Evolutionary conservation across 2,888 invertebrate species (phyloP).

Genomic region (Chrysomela aeneicollis): DNA sequence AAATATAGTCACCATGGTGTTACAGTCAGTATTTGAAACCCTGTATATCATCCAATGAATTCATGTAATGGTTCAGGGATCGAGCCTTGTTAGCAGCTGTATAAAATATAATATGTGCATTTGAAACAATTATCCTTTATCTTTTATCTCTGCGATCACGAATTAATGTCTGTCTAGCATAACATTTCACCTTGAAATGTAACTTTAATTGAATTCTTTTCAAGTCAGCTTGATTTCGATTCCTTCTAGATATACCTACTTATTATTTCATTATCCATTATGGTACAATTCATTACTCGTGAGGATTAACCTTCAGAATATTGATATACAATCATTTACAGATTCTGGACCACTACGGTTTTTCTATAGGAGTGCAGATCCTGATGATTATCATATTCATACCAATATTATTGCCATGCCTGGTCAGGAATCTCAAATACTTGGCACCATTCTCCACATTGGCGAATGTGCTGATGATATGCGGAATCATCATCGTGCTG

Average conservation of each 20-base stretch:
- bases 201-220: no score
- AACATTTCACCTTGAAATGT: background rate
- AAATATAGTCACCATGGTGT: no score
- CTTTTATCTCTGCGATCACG: no score
- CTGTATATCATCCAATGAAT: no score
- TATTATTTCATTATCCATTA: background rate
- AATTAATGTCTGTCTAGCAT: background rate
- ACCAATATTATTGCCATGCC: conserved; percentile 76
- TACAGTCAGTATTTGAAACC: no score
- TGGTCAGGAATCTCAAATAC: conserved; percentile 79
- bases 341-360: conserved; percentile 73
- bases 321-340: conserved; percentile 55
- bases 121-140: no score
- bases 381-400: conserved; percentile 79
- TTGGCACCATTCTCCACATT: conserved; percentile 80
- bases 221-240: background rate
- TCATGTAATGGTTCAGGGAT: no score
- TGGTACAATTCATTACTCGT: no score
- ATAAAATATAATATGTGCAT: background rate
- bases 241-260: no score
- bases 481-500: conserved; percentile 80
- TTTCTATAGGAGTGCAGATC: conserved; percentile 70
- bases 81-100: no score
- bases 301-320: no score
- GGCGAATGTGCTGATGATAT: conserved; percentile 79